Evolutionary conservation across 1,140 invertebrate genomes (phyloP), one percentile per base, ranked within the genome.

Genomic region (Drosophila pseudoananassae): DNA sequence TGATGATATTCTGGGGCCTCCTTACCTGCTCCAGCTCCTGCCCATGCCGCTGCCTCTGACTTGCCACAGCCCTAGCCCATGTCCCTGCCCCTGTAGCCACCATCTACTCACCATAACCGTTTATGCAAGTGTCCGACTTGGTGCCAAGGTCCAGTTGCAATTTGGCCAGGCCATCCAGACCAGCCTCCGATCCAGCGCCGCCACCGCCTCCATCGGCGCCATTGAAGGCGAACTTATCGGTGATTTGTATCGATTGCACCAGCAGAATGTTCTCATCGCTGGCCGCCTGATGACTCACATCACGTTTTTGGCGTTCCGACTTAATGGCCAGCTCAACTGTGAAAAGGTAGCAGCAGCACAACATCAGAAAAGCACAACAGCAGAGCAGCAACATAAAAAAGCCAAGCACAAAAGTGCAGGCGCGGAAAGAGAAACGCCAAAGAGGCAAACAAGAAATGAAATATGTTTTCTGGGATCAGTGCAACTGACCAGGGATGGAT

Each of bases 231-330:
- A 98, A 98, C 84, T 97, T 97, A 92, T 98, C 97, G 14, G 96
- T 97, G 83, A 98, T 98, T 91, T 97, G 96, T 82, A 98, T 98
- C 20, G 96, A 96, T 90, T 98, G 96, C n/a, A 97, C 97, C 15
- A 98, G 93, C 10, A 98, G 93, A 83, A 98, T 94, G 89, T 98
- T 96, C 78, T 98, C 96, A 58, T 95, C 95, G 46, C 94, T 93
- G 45, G 94, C 93, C 45, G 92, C 64, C 75, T 91, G 90, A 78
- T 91, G 82, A 78, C 73, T 91, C 73, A 90, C 90, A 89, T 91
- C 90, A 85, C 90, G 90, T 85, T 85, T 88, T 69, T 85, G 76
- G 71, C 90, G 90, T 83, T 60, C 69, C 52, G 75, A 76, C 65
- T 71, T 90, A 76, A 91, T 74, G 63, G 84, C 68, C 70, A 88